Evolutionary conservation across 2,113 vertebrate species (phyloP), one percentile per base, ranked within the genome.

Genomic region (Fregata magnificens): DNA sequence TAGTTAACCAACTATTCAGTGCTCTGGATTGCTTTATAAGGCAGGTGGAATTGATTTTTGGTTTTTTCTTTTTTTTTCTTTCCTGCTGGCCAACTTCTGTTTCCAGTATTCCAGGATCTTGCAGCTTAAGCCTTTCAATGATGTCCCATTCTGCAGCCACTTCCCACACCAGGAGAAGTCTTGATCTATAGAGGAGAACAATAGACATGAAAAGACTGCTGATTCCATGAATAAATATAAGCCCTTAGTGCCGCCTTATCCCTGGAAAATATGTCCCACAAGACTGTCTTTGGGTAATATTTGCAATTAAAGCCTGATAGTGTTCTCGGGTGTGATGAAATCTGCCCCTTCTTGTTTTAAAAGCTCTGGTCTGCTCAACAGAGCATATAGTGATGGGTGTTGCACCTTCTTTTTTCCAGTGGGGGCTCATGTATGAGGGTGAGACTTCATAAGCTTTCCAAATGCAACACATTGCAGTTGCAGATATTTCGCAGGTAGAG

Each of bases 221-320:
- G 70, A 77, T 96, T 95, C 84, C 28, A 59, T 94, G 78, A 91
- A 79, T 96, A 90, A 91, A 93, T 85, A 85, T 61, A 79, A 82
- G 16, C 25, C 52, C 15, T 91, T 63, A 69, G 19, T 93, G 62
- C 49, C 44, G 73, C 82, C 52, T 81, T 96, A 53, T 90, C 74
- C 25, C 53, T 53, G 28, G 40, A 79, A 90, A 90, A 80, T 45
- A 61, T 12, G 13, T 58, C 62, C 62, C 15, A 49, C 69, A 77
- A 85, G 65, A 32, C 22, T 49, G 25, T 86, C 28, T 94, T 85
- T 62, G 45, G 28, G 28, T 94, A 91, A 93, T 86, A 72, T 45
- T 90, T 88, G 47, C 34, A 66, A 59, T 88, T 78, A 83, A 62
- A 66, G 25, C n/a, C 69, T 84, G 42, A 32, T 56, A 34, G 31